Evolutionary conservation across 2,888 invertebrate genomes (phyloP).

Genomic region (Isoperla grammatica): DNA sequence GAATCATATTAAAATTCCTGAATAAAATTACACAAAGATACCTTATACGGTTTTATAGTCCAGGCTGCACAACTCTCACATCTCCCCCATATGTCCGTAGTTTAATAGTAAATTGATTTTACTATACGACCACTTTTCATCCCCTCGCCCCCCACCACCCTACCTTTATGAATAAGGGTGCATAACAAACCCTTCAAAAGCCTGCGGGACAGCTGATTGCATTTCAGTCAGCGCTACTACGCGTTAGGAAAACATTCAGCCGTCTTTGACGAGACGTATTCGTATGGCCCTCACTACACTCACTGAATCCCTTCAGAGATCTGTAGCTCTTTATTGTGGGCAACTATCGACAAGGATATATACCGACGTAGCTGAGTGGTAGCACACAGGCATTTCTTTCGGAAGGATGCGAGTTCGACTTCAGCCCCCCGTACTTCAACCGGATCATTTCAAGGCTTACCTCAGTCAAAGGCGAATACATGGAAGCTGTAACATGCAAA

Average conservation of each 20-base stretch:
- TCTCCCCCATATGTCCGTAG: constrained; percentile 5
- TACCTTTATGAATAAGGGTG: constrained; percentile 29
- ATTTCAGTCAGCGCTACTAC: constrained; percentile 1
- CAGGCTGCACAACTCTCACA: constrained; percentile 3
- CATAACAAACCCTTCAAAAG: constrained; percentile 26
- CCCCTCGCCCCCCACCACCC: constrained; percentile 13
- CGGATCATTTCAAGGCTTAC: no score
- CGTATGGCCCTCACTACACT: no score
- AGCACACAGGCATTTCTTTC: no score
- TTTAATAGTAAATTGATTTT: constrained; percentile 21
- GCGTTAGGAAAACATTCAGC: neutral
- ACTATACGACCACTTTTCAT: constrained; percentile 18
- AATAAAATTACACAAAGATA: constrained; percentile 2
- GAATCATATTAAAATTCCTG: constrained; percentile 13
- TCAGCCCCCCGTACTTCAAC: no score
- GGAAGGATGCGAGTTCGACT: no score
- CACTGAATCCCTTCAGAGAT: no score
- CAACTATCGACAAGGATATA: no score
- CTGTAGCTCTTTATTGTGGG: no score
- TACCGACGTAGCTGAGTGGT: no score
- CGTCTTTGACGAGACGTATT: neutral
- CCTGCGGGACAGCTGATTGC: constrained; percentile 25
- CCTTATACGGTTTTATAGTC: constrained; percentile 1
- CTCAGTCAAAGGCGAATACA: no score
- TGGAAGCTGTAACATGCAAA: no score